These are phyloP conservation scores for Ameiurus melas DNA, from an alignment of 2,113 vertebrate species.

Conservation along the genomic window DNA sequence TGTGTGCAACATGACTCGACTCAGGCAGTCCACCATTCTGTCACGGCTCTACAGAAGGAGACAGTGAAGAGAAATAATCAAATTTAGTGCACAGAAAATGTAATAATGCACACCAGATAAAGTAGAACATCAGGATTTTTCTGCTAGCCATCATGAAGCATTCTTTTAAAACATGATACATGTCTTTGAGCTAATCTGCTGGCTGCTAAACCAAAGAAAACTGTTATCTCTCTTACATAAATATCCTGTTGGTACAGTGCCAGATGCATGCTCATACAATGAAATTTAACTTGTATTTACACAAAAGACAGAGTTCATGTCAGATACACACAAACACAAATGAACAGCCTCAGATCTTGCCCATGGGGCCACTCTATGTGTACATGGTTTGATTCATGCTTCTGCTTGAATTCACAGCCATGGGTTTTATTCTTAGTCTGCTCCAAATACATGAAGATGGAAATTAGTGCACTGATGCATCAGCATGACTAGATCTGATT, in stretches of 20 bases:
- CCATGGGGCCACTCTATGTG: conserved; percentile 8
- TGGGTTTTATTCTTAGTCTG: conserved; percentile 18
- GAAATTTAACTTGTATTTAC: neutral
- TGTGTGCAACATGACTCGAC: conserved; percentile 97
- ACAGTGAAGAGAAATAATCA: conserved; percentile 7
- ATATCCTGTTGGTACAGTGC: neutral
- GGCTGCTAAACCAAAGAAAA: neutral
- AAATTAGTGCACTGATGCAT: neutral
- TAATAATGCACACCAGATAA: neutral
- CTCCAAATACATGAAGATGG: conserved; percentile 8
- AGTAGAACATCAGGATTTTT: neutral
- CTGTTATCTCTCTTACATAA: neutral
- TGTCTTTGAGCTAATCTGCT: neutral
- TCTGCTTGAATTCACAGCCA: conserved; percentile 41
- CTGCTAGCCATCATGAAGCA: neutral
- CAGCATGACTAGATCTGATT: neutral
- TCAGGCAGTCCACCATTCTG: conserved; percentile 82
- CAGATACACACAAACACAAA: conserved; percentile 11
- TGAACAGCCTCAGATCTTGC: conserved; percentile 31
- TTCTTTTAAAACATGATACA: neutral
- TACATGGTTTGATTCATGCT: conserved; percentile 35
- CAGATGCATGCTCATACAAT: neutral
- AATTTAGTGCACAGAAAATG: neutral
- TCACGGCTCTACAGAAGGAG: conserved; percentile 79
- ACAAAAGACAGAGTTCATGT: neutral